Conservation (phyloP, 2,888 invertebrate genomes). For the Rhamphomyia laevipes region DNA sequence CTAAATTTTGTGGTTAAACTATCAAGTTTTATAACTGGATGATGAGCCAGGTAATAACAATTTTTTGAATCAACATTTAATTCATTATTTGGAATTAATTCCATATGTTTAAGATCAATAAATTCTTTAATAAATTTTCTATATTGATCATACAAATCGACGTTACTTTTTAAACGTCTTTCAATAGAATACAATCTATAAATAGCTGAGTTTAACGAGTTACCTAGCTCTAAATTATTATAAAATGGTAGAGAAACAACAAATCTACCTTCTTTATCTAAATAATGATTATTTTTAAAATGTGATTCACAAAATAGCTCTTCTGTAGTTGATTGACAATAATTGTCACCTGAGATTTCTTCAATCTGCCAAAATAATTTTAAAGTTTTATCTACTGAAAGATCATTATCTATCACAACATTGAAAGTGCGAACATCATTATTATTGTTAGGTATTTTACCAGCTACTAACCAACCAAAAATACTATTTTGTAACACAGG, state of each 20-base stretch:
- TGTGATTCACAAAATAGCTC: neutral
- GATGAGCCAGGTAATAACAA: neutral
- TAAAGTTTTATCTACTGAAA: neutral
- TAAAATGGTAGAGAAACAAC: neutral
- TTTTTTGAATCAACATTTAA: neutral
- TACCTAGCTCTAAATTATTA: neutral
- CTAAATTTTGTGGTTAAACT: neutral
- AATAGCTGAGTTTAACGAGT: neutral
- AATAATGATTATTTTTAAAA: neutral
- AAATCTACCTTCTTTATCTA: neutral
- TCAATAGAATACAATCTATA: neutral
- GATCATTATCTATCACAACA: neutral
- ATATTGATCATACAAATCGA: neutral
- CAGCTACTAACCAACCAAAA: slow-evolving; percentile 2
- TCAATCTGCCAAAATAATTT: neutral
- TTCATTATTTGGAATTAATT: neutral
- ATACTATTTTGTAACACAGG: neutral
- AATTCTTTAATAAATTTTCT: neutral
- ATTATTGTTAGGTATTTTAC: neutral
- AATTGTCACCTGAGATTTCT: neutral
- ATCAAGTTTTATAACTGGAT: neutral
- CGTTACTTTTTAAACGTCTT: neutral
- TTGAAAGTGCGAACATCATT: neutral
- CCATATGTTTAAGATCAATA: neutral
- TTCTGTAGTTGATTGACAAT: neutral